Base-by-base conservation (phyloP, 2,888 invertebrate species). In the Limnephilus lunatus region DNA sequence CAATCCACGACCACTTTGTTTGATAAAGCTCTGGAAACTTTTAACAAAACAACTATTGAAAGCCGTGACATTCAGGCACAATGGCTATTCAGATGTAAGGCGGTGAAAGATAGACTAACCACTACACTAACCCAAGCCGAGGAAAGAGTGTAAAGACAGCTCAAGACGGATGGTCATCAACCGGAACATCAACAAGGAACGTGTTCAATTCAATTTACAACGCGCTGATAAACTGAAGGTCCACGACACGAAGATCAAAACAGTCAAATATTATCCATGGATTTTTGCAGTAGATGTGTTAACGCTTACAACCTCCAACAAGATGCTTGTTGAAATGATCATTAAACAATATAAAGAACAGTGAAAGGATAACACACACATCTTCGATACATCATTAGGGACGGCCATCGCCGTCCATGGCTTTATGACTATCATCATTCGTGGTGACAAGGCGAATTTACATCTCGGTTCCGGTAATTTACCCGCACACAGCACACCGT, bases 321-420 rank as follows among this genome's bases (percentile, higher is more conserved):
- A 82, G 32, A 82, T 25, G 30, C 14, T 19, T n/a, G 30, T 82
- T 82, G 30, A 82, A 3, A 82, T 31, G 31, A 31, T 32, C 82
- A 82, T 15, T 15, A 31, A 82, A 82, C 30, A 82, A 82, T 82
- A 31, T 82, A 82, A 82, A 82, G 19, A 53, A 53, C 53, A 53
- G 19, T 53, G 53, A 53, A 85, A 35, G 32, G 85, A 39, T 85
- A n/a, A 30, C 85, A 39, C 88, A 88, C 88, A 88, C 88, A 30
- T 88, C 68, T 53, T 88, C 53, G 88, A 19, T 19, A 88, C 88
- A 88, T 88, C 88, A 35, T 86, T 86, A 88, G 53, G 88, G 88
- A 88, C 32, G 88, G 53, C 31, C 88, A 31, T 83, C 83, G 19
- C 1, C 31, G 31, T 32, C 83, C 35, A 11, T 53, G 19, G 53